Evolutionary conservation across 2,888 invertebrate species (phyloP).

Genomic region (Aphidoletes aphidimyza): DNA sequence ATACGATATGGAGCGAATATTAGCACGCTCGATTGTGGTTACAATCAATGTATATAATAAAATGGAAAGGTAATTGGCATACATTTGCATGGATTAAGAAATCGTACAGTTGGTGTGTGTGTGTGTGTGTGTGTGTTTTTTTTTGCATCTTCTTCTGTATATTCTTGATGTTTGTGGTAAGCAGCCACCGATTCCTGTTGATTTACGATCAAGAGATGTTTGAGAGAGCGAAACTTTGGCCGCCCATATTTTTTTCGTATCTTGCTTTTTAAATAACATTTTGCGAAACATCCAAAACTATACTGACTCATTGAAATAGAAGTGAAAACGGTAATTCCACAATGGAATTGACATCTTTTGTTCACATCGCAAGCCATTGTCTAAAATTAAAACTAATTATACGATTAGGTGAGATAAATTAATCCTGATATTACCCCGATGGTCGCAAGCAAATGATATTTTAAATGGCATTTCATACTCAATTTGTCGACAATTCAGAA

Average conservation of each 20-base stretch:
- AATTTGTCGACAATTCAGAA: background rate
- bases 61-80: background rate
- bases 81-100: background rate
- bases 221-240: too few relatives aligned
- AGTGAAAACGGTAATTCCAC: background rate
- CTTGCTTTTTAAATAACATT: too few relatives aligned
- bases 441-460: slow-evolving; percentile 2
- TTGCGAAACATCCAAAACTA: too few relatives aligned
- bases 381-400: background rate
- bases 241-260: background rate
- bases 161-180: background rate
- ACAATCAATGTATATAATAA: background rate
- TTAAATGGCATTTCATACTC: background rate
- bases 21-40: too few relatives aligned
- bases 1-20: background rate
- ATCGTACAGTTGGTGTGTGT: background rate
- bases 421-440: background rate
- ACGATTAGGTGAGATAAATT: slow-evolving; percentile 16
- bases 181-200: background rate
- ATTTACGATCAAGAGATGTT: too few relatives aligned
- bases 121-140: background rate
- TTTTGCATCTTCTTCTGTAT: background rate
- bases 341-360: slow-evolving; percentile 3
- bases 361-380: background rate
- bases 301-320: background rate